Base-by-base conservation (phyloP, 2,888 invertebrate species). In the Platycheirus rosarum region DNA sequence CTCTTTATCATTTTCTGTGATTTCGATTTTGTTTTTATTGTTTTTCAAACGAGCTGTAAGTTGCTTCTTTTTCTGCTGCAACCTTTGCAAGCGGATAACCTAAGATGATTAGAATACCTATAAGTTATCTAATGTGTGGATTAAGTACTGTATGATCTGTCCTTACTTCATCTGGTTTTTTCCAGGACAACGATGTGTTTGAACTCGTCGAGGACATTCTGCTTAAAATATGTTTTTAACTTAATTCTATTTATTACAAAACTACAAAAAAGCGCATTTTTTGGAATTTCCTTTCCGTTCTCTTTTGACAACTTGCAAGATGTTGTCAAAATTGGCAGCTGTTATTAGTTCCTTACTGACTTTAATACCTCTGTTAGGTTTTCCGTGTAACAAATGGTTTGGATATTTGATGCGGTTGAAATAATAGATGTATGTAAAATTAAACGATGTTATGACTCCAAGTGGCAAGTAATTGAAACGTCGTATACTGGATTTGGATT, bases 31-130 rank as follows among this genome's bases (percentile, higher is more conserved):
- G 5, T 55, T 85, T 35, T 86, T 86, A 74, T 86, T 88, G 65
- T 86, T 91, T 74, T 91, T 92, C 85, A 95, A 92, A 71, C 94
- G 92, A 78, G 94, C 95, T 90, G 96, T 94, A 53, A 97, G 91
- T 26, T 95, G 95, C 89, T 93, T 94, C 88, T 96, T 95, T 88
- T 94, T 94, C 86, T 94, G 92, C 89, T 95, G 95, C 78, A 96
- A 89, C 85, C 94, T 93, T 89, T 95, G 95, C 68, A 96, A 89
- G 88, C 94, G 94, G 7, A 90, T 87, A 46, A 90, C 86, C 90
- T 90, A 8, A 1, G 20, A 13, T 0, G 62, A 85, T 74, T 46
- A 5, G 42, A 2, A 4, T 40, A 13, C 13, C 6, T 37, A 6
- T 46, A 18, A 23, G 2, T 32, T 5, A 16, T 23, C 20, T 6